Percentiles rank a stretch among this genome's conserved stretches.
Evolutionary conservation across 2,113 vertebrate species (phyloP).

Genomic region (Cariama cristata): DNA sequence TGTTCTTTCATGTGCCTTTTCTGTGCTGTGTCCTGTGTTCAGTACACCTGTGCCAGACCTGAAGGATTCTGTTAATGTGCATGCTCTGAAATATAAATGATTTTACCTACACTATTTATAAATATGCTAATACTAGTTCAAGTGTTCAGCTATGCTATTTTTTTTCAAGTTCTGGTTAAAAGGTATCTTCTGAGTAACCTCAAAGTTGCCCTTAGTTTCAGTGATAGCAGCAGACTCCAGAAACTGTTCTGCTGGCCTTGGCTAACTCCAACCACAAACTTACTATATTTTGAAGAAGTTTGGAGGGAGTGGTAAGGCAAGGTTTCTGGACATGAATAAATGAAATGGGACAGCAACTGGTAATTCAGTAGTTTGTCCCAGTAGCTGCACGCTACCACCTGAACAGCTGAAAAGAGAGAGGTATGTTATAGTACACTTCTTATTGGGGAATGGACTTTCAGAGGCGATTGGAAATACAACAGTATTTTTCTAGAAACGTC

Average conservation of each 20-base stretch:
- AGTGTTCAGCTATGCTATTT: not conserved
- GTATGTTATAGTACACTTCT: not conserved
- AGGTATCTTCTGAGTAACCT: not conserved
- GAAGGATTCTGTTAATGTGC: not conserved
- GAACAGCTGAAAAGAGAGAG: not conserved
- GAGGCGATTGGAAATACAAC: not conserved
- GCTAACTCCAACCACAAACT: not conserved
- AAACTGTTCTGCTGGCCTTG: not conserved
- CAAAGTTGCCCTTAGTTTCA: not conserved
- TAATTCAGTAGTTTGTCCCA: not conserved
- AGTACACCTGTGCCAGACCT: not conserved
- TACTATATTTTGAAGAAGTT: not conserved
- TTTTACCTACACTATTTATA: not conserved
- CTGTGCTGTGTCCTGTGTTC: not conserved
- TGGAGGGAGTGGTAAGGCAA: not conserved
- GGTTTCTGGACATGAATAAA: not conserved
- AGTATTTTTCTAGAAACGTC: not conserved
- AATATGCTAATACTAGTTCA: not conserved
- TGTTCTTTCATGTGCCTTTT: not conserved
- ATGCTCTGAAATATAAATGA: not conserved
- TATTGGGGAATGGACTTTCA: not conserved
- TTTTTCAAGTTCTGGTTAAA: not conserved
- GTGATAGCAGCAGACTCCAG: not conserved
- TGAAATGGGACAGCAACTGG: not conserved
- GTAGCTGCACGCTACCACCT: fast-evolving